These are phyloP conservation scores for Calidris pygmaea DNA, from an alignment of 2,113 vertebrate species.

Conservation along the genomic window DNA sequence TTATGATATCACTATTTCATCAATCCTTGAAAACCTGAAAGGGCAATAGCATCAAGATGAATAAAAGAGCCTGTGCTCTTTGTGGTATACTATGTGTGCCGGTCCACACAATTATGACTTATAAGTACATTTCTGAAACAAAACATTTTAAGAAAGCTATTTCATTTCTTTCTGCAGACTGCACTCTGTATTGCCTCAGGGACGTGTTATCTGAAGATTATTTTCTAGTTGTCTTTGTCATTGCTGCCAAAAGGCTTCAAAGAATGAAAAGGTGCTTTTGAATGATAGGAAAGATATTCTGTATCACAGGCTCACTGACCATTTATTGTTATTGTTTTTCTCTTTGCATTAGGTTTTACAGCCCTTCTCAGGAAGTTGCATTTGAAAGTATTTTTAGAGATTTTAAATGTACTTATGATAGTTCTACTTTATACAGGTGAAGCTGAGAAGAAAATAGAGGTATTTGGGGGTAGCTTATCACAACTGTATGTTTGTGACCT, in stretches of 20 bases:
- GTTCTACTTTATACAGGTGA: neutral
- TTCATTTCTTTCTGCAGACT: neutral
- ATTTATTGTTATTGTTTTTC: neutral
- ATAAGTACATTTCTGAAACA: neutral
- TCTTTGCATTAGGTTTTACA: neutral
- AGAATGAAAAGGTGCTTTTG: slow-evolving; percentile 25
- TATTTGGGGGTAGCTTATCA: neutral
- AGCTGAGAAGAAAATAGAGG: neutral
- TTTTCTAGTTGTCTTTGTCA: slow-evolving; percentile 18
- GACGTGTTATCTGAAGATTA: slow-evolving; percentile 22
- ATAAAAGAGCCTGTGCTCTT: neutral
- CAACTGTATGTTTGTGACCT: neutral
- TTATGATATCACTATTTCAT: neutral
- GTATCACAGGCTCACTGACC: neutral
- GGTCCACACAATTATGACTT: neutral
- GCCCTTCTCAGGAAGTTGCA: neutral
- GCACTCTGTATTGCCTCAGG: neutral
- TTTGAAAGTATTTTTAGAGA: neutral
- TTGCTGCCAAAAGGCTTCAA: slow-evolving; percentile 3
- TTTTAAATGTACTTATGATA: neutral
- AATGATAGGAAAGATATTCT: neutral
- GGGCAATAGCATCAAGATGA: neutral
- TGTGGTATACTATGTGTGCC: neutral
- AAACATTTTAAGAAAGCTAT: slow-evolving; percentile 2
- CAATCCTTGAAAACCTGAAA: neutral